Conservation (phyloP, 2,888 invertebrate species). For the Bombylius discolor region DNA sequence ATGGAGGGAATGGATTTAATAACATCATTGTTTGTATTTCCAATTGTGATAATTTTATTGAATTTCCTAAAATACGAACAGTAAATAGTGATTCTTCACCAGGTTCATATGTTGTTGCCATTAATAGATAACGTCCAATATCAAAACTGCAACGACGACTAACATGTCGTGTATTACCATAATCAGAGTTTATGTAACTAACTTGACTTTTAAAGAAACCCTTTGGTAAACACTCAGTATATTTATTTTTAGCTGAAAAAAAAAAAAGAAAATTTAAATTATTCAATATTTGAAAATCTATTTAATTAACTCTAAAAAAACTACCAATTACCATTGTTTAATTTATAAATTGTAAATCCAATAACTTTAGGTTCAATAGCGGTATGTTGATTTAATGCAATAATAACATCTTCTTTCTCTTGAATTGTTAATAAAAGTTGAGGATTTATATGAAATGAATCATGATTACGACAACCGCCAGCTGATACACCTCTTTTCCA, state of each 20-base stretch:
- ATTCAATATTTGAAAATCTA: not conserved
- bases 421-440: slow-evolving; percentile 68
- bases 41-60: slow-evolving; percentile 59
- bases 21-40: slow-evolving; percentile 42
- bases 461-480: slow-evolving; percentile 80
- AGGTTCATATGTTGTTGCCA: slow-evolving; percentile 86
- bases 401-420: slow-evolving; percentile 69
- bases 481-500: slow-evolving; percentile 82
- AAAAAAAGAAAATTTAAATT: not conserved
- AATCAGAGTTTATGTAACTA: slow-evolving; percentile 76
- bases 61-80: slow-evolving; percentile 64
- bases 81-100: slow-evolving; percentile 83
- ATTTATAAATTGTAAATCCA: slow-evolving; percentile 71
- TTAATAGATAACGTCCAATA: slow-evolving; percentile 67
- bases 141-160: slow-evolving; percentile 66
- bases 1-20: slow-evolving; percentile 31
- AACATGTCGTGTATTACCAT: slow-evolving; percentile 83
- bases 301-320: not conserved
- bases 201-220: slow-evolving; percentile 75
- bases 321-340: slow-evolving; percentile 18
- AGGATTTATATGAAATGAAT: slow-evolving; percentile 87
- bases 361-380: slow-evolving; percentile 88
- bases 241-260: slow-evolving; percentile 38
- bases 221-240: slow-evolving; percentile 62
- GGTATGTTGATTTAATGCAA: slow-evolving; percentile 79